Evolutionary conservation across 1,140 invertebrate genomes (phyloP), one percentile per base, ranked within the genome.

Genomic region (Amphibalanus amphitrite): DNA sequence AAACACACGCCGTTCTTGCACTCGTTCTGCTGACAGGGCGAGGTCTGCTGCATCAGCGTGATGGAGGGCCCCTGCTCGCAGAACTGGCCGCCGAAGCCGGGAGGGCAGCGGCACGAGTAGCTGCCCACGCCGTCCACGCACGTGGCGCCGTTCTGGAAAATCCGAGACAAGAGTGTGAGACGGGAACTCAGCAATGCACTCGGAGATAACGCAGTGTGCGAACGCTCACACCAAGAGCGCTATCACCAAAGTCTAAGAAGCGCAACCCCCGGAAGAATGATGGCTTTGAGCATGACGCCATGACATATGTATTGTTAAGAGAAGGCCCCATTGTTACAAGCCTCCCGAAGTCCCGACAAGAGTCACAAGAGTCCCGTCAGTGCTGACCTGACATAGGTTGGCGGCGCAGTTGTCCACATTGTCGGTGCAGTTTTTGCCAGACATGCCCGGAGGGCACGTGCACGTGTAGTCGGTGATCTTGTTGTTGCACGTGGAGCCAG

Each of bases 1-100:
- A 95, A 95, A 83, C 95, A 98, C 28, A 94, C 90, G 70, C 95
- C 95, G 82, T 98, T 93, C 79, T 95, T 90, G 82, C 96, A 98
- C 81, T 97, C 93, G 80, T 96, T 92, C 79, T 95, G 90, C 76
- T 94, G 91, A 82, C 95, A 98, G 15, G 93, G 92, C 76, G 93
- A 94, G n/a, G 92, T 94, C 79, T 93, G 90, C 28, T 91, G 90
- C 76, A 92, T 89, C 23, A 67, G 65, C 65, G 65, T 69, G 23
- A 76, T 73, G 1, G 75, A 76, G 8, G 75, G 75, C 15, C 91
- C 88, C 87, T 92, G 87, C 80, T 97, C 93, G 82, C 95, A 98
- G 82, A 90, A 92, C 75, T 88, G 86, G 72, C 95, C 95, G 75
- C 87, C 87, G 82, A 88, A 96, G 59, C 93, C 94, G 69, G 88